Evolutionary conservation across 2,113 vertebrate species (phyloP).

Genomic region (Spheniscus mendiculus): DNA sequence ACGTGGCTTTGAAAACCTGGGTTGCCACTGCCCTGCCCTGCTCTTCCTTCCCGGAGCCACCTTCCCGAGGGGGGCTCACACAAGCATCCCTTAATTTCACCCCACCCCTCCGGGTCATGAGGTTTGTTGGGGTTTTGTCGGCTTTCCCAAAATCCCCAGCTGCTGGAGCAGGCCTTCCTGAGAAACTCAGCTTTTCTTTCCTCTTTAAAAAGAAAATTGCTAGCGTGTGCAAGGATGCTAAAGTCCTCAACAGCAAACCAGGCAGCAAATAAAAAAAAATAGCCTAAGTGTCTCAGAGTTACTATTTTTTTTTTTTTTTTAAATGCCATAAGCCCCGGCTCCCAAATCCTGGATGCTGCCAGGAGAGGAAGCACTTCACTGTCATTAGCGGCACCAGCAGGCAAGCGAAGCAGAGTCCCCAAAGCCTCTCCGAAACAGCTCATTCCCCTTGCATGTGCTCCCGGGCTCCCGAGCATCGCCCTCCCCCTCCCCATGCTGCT

Average conservation of each 20-base stretch:
- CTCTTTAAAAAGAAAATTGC: neutral
- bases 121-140: too few species aligned
- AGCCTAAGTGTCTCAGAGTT: neutral
- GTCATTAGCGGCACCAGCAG: neutral
- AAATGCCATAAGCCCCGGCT: neutral
- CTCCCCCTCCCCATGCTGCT: neutral
- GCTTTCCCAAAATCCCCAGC: neutral
- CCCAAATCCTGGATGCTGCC: neutral
- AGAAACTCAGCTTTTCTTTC: neutral
- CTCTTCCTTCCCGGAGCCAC: neutral
- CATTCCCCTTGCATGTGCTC: neutral
- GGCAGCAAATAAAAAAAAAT: neutral
- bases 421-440: neutral
- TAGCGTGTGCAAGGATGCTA: neutral
- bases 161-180: neutral
- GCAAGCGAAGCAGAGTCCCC: neutral
- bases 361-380: neutral
- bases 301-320: neutral
- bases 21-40: neutral
- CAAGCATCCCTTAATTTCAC: neutral
- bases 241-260: neutral
- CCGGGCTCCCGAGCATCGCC: neutral
- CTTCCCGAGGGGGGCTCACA: neutral
- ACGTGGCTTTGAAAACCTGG: neutral
- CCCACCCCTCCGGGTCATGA: too few species aligned